phyloP scores from a whole-genome alignment of 2,888 invertebrate species.

The Leptogaster cylindrica region DNA sequence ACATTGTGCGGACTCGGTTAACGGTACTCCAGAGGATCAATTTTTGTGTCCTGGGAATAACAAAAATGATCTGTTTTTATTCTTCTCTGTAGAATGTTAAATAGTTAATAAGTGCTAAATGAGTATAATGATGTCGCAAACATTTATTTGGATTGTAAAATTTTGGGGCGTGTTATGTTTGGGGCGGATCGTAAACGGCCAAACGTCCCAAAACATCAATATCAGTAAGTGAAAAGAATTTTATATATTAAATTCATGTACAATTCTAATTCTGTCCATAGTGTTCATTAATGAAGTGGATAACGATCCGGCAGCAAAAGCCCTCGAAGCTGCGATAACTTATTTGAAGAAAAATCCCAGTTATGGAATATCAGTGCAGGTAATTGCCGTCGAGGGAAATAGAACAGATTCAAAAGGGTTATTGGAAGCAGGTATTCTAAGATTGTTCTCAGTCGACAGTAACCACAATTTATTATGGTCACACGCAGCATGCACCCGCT shows the following conservation, averaged over 20 bases:
- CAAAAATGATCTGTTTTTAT: neutral
- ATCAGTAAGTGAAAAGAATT: constrained; percentile 67
- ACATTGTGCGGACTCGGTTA: too few relatives aligned
- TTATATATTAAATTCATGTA: neutral
- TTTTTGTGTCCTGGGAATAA: neutral
- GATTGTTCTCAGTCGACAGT: too few relatives aligned
- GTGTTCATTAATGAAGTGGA: constrained; percentile 79
- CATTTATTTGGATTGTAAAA: neutral
- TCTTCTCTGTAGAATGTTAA: neutral
- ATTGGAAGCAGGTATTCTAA: constrained; percentile 71
- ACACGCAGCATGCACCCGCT: constrained; percentile 73
- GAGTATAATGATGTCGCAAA: neutral
- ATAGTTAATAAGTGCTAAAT: too few relatives aligned
- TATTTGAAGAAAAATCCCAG: constrained; percentile 74
- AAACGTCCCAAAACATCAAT: constrained; percentile 76
- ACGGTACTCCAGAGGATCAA: too few relatives aligned
- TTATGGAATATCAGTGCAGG: constrained; percentile 66
- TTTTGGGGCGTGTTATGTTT: neutral
- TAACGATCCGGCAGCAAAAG: constrained; percentile 73
- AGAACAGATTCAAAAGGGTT: constrained; percentile 74
- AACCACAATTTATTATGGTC: constrained; percentile 51
- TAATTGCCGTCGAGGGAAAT: constrained; percentile 71
- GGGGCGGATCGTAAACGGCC: constrained; percentile 55
- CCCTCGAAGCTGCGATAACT: constrained; percentile 73
- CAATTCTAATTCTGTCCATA: constrained; percentile 53